Conservation (phyloP, 2,113 vertebrate genomes). For the Sander lucioperca region DNA sequence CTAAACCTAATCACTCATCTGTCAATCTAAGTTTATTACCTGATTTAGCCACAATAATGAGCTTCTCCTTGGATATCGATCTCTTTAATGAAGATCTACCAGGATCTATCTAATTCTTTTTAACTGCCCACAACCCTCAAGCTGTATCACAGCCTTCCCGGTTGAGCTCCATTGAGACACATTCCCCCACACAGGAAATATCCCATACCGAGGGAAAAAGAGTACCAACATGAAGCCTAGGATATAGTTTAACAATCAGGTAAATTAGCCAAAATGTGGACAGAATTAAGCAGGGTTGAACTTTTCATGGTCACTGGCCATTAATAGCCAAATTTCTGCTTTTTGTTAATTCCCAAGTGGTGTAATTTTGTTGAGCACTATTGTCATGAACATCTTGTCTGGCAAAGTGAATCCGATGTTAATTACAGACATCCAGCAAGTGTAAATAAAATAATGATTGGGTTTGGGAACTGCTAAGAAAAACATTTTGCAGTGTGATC, state of each 20-base stretch:
- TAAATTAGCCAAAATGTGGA: not conserved
- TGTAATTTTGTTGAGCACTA: not conserved
- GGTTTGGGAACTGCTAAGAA: not conserved
- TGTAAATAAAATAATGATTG: not conserved
- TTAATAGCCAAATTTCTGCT: not conserved
- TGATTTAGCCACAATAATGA: conserved; percentile 54
- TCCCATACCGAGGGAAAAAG: not conserved
- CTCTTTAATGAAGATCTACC: conserved; percentile 58
- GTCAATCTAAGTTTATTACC: conserved; percentile 41
- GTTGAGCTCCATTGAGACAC: not conserved
- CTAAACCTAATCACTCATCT: conserved; percentile 25
- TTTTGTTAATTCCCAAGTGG: not conserved
- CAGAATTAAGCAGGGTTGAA: not conserved
- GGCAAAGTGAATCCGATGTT: not conserved
- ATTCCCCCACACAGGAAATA: not conserved
- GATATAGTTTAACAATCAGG: not conserved
- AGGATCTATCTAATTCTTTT: conserved; percentile 26
- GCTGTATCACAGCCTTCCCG: not conserved
- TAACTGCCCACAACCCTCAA: conserved; percentile 7
- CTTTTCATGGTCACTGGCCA: not conserved
- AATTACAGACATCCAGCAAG: not conserved
- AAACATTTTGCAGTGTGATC: not conserved
- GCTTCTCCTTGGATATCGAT: conserved; percentile 55
- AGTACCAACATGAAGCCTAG: not conserved
- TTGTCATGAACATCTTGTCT: not conserved